Evolutionary conservation across 1,140 invertebrate species (phyloP).

Genomic region (Formica exsecta): DNA sequence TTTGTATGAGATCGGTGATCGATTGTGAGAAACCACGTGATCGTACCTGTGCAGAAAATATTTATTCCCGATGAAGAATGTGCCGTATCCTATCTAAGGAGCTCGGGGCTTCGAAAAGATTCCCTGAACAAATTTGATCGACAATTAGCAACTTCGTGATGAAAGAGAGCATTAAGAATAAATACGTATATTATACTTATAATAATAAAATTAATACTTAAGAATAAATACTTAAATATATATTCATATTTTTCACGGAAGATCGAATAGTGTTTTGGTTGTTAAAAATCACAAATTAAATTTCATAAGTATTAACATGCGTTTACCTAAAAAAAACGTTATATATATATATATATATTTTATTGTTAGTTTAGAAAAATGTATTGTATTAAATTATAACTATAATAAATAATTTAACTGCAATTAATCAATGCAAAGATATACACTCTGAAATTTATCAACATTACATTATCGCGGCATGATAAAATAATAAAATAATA

Average conservation of each 20-base stretch:
- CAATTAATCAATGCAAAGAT: neutral
- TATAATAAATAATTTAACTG: neutral
- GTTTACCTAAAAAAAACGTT: neutral
- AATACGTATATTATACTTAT: neutral
- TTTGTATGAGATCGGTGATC: conserved; percentile 77
- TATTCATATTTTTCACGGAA: neutral
- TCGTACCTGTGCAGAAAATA: conserved; percentile 42
- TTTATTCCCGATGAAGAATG: conserved; percentile 39
- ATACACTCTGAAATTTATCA: neutral
- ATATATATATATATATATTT: neutral
- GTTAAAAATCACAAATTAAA: conserved; percentile 3
- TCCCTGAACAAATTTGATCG: conserved; percentile 29
- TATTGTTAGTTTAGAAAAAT: neutral
- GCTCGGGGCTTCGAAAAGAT: conserved; percentile 14
- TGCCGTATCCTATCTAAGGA: neutral
- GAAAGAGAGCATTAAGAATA: conserved; percentile 14
- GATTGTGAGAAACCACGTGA: conserved; percentile 80
- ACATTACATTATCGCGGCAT: neutral
- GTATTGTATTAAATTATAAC: conserved; percentile 4
- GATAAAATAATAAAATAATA: too few species aligned
- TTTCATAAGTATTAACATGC: neutral
- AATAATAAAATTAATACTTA: neutral
- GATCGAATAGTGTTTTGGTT: neutral
- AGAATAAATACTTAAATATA: neutral
- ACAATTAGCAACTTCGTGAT: conserved; percentile 17